Conservation (phyloP, 2,888 invertebrate genomes). For the Spialia ferax region DNA sequence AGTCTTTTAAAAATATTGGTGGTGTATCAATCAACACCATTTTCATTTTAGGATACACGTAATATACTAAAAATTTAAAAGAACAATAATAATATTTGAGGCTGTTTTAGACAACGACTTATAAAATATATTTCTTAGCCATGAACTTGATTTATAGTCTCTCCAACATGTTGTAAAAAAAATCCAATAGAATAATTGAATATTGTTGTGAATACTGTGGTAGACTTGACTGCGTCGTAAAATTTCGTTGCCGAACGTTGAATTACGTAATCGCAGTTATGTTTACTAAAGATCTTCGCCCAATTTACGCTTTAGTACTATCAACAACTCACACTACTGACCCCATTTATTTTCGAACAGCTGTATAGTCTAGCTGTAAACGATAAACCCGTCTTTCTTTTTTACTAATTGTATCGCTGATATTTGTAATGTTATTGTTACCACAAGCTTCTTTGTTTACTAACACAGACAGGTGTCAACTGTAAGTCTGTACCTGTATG, state of each 20-base stretch:
- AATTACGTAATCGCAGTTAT: constrained; percentile 75
- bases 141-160: too few species aligned
- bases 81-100: too few species aligned
- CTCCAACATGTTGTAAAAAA: constrained; percentile 62
- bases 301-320: constrained; percentile 70
- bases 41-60: too few species aligned
- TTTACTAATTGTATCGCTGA: constrained; percentile 40
- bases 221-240: constrained; percentile 71
- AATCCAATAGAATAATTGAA: too few species aligned
- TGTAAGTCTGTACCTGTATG: too few species aligned
- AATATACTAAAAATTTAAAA: too few species aligned
- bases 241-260: constrained; percentile 58
- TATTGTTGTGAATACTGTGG: constrained; percentile 65
- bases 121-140: too few species aligned
- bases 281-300: constrained; percentile 68
- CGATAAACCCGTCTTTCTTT: constrained; percentile 47
- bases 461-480: too few species aligned
- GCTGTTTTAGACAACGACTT: too few species aligned
- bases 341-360: constrained; percentile 67
- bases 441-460: constrained; percentile 27
- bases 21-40: too few species aligned
- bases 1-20: too few species aligned
- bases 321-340: constrained; percentile 76
- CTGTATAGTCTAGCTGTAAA: constrained; percentile 56
- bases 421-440: constrained; percentile 43